Evolutionary conservation across 2,888 invertebrate genomes (phyloP).

Genomic region (Trachelus tabidus): DNA sequence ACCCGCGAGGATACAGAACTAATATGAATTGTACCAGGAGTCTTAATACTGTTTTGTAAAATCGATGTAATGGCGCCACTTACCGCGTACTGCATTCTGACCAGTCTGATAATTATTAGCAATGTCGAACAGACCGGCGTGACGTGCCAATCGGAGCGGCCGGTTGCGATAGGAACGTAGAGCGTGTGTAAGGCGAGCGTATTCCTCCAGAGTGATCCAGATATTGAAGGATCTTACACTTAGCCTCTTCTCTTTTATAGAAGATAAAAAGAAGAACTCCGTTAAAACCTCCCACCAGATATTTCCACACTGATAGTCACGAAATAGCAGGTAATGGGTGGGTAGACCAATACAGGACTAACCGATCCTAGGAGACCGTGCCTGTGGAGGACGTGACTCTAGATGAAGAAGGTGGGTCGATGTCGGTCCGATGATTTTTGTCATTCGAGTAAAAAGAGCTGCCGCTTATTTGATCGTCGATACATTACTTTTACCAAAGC

Average conservation of each 20-base stretch:
- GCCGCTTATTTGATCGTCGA: neutral
- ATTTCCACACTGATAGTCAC: neutral
- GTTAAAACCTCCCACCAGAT: slow-evolving; percentile 7
- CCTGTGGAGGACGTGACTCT: neutral
- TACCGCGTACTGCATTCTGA: slow-evolving; percentile 3
- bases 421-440: neutral
- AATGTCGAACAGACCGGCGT: slow-evolving; percentile 8
- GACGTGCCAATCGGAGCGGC: slow-evolving; percentile 11
- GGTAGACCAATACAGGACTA: neutral
- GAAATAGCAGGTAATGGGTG: neutral
- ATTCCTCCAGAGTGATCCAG: slow-evolving; percentile 42
- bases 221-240: slow-evolving; percentile 46
- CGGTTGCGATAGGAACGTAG: slow-evolving; percentile 7
- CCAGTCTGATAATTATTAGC: neutral
- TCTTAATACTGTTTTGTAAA: neutral
- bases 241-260: slow-evolving; percentile 54
- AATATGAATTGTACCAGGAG: neutral
- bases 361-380: neutral
- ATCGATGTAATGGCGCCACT: neutral
- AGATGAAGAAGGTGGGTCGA: neutral
- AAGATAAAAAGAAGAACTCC: slow-evolving; percentile 52
- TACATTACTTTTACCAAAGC: neutral
- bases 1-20: neutral
- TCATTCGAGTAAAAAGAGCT: neutral
- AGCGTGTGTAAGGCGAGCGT: slow-evolving; percentile 11